Conservation (phyloP, 2,797 vertebrate species). For the Buphagus erythrorhynchus region DNA sequence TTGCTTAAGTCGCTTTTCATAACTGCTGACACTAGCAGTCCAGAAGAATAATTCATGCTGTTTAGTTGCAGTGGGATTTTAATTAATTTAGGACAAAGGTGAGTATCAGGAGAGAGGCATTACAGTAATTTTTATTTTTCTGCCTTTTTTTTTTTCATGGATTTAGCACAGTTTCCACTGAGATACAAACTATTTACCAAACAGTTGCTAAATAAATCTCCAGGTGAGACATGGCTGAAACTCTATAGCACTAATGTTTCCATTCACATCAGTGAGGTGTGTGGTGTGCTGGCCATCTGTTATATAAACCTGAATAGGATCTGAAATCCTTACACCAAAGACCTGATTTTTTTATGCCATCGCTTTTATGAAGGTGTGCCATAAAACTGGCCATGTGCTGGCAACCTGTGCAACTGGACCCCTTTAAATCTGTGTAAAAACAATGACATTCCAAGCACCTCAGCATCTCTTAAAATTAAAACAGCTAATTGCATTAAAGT, state of each 20-base stretch:
- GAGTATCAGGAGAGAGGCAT: not conserved
- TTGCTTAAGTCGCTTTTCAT: not conserved
- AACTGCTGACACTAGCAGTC: not conserved
- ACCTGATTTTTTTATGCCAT: slow-evolving; percentile 65
- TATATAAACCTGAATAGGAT: slow-evolving; percentile 62
- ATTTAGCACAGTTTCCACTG: not conserved
- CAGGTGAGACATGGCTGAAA: slow-evolving; percentile 66
- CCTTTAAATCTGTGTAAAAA: slow-evolving; percentile 57
- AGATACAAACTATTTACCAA: slow-evolving; percentile 20
- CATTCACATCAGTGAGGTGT: slow-evolving; percentile 63
- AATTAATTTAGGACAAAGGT: not conserved
- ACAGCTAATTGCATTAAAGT: slow-evolving; percentile 67
- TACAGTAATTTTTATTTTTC: not conserved
- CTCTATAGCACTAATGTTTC: slow-evolving; percentile 62
- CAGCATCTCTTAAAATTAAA: slow-evolving; percentile 64
- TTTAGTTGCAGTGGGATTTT: not conserved
- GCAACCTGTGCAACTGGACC: slow-evolving; percentile 64
- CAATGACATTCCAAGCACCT: slow-evolving; percentile 72
- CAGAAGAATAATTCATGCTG: not conserved
- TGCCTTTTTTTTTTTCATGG: not conserved
- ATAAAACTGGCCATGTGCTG: slow-evolving; percentile 76
- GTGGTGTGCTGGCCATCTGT: slow-evolving; percentile 73
- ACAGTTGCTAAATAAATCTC: slow-evolving; percentile 57
- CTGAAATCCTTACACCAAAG: slow-evolving; percentile 58
- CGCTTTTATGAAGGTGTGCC: slow-evolving; percentile 73